Evolutionary conservation across 2,113 vertebrate genomes (phyloP).

Genomic region (Enhydra lutris): DNA sequence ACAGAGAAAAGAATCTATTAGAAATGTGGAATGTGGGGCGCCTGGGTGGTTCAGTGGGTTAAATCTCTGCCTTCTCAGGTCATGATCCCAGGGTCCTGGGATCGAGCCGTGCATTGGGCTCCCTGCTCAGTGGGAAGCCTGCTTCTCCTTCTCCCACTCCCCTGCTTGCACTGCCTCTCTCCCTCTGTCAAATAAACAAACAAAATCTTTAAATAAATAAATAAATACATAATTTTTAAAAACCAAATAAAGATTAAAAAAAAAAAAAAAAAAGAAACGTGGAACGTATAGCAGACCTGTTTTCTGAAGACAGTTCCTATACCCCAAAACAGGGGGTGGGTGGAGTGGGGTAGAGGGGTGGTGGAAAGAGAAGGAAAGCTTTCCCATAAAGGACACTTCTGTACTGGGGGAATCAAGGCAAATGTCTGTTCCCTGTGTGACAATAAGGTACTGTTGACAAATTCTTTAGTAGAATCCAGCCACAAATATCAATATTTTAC

Average conservation of each 20-base stretch:
- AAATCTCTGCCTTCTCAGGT: too few relatives aligned
- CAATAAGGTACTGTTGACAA: not conserved
- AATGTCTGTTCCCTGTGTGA: not conserved
- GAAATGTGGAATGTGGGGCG: not conserved
- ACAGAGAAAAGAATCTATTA: not conserved
- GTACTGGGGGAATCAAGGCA: not conserved
- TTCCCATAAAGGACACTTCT: not conserved
- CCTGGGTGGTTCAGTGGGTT: too few relatives aligned
- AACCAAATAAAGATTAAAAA: too few relatives aligned
- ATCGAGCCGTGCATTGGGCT: too few relatives aligned
- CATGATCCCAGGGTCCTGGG: too few relatives aligned
- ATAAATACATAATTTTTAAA: too few relatives aligned
- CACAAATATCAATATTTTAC: not conserved
- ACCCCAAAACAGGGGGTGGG: not conserved
- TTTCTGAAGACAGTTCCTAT: not conserved
- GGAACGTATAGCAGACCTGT: not conserved
- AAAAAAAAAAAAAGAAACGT: not conserved
- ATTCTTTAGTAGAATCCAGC: not conserved
- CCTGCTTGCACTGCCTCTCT: too few relatives aligned
- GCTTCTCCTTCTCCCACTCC: too few relatives aligned
- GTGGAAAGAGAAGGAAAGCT: not conserved
- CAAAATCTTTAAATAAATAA: too few relatives aligned
- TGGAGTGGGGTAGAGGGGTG: too few relatives aligned
- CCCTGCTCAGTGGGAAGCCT: too few relatives aligned
- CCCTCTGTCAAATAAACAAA: too few relatives aligned